Base-by-base conservation (phyloP, 2,888 invertebrate species). In the Xiphydria camelus region DNA sequence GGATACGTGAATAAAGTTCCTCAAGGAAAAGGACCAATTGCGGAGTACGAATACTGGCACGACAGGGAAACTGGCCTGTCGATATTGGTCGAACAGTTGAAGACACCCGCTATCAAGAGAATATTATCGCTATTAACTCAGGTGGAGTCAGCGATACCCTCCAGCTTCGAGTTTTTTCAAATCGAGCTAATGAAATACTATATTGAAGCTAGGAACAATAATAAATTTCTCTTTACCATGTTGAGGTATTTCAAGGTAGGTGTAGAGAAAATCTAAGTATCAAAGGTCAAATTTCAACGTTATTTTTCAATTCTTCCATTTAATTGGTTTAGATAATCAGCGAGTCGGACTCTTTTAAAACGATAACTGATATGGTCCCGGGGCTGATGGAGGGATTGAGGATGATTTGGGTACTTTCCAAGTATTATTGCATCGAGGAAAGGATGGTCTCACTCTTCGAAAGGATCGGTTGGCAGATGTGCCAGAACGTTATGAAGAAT, bases 331-430 rank as follows among this genome's bases (percentile, higher is more conserved):
- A 1, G 4, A 29, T 42, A 39, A 83, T 91, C 47, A 83, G 85
- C 50, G 84, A 84, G 46, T 82, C 85, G 21, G 82, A 84, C 0
- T 84, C 87, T 18, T 87, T 93, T 47, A 79, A 83, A 43, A 82
- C 83, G 68, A 86, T 93, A 14, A 81, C 82, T 7, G 85, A 89
- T 26, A 82, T 85, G 4, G 80, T 95, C 18, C 88, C 90, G 0
- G 83, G 86, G 44, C 76, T 94, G 50, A 88, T 93, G 79, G 89
- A 91, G 52, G 90, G 91, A 1, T 75, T 95, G 25, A 86, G 89
- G 59, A 88, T 94, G 82, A 88, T 94, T 65, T 95, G 95, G 95
- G 88, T 94, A 37, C 82, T 95, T 41, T 94, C 94, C 0, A 79
- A 84, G 38, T 91, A 92, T 62, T 95, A 90, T 70, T 86, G 89